Base-by-base conservation (phyloP, 2,113 vertebrate genomes). In the Anser brachyrhynchus region DNA sequence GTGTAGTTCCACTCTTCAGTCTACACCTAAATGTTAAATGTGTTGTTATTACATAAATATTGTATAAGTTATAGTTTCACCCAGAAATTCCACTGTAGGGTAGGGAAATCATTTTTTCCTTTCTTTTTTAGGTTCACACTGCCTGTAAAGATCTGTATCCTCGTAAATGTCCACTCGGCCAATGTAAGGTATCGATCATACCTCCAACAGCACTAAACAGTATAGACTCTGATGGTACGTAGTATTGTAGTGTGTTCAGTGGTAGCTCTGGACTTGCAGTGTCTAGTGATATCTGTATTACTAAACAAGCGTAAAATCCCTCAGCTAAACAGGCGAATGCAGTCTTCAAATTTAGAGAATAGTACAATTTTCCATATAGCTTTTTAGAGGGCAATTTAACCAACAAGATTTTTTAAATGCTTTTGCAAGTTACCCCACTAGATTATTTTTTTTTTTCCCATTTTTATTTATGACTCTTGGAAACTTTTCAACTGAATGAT, bases 121-220 rank as follows among this genome's bases (percentile, higher is more conserved):
- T 98, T 94, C 86, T 95, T 96, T 97, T 82, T 62, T 94, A 99
- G 99, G 99, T 99, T 95, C 99, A 99, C 97, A 99, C 99, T 16
- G 99, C 99, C 84, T 99, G 99, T 95, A 99, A 99, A 98, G 99
- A 99, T 88, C 95, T 98, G 44, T 99, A 99, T 94, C 99, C 99
- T 75, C 98, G 98, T 71, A 98, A 99, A 84, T 99, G 99, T 98
- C 99, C 99, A 6, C 98, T 99, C 20, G 99, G 99, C 94, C 99
- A 99, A 77, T 99, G 99, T 97, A 99, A 99, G 98, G 99, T 99
- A 55, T 99, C 99, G 57, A 98, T 99, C 97, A 99, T 99, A 95
- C 99, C 99, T 66, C 99, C 99, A 31, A 99, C 99, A 39, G 99
- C 99, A 29, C 99, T 99, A 84, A 99, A 99, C 98, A 99, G 99